These are phyloP conservation scores for Brotogeris chrysoptera DNA, from an alignment of 2,797 vertebrate species.

Conservation along the genomic window DNA sequence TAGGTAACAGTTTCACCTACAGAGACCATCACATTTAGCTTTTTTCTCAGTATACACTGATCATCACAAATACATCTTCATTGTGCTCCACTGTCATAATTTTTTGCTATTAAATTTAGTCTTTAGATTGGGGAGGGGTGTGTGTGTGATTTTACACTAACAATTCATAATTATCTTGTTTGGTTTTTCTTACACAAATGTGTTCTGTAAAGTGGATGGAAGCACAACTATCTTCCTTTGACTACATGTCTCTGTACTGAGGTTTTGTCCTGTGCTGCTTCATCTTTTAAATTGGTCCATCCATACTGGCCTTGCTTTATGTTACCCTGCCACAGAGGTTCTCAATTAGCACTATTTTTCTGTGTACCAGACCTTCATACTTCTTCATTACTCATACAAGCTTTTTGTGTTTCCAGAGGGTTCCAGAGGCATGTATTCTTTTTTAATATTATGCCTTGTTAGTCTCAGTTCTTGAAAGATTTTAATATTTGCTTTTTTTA, in stretches of 20 bases:
- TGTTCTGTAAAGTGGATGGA: not conserved
- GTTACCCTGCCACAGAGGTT: not conserved
- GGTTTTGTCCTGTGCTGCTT: not conserved
- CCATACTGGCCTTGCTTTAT: not conserved
- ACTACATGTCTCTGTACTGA: not conserved
- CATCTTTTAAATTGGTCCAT: not conserved
- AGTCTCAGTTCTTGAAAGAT: not conserved
- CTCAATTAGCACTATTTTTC: not conserved
- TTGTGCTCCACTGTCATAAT: not conserved
- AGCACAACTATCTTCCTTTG: not conserved
- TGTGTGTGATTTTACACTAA: not conserved
- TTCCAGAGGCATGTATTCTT: not conserved
- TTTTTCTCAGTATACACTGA: not conserved
- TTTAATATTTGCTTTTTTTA: not conserved
- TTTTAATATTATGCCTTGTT: not conserved
- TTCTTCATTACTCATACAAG: not conserved
- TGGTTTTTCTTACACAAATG: not conserved
- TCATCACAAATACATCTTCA: not conserved
- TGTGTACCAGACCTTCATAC: not conserved
- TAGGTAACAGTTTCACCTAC: constrained; percentile 56
- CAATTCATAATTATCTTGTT: not conserved
- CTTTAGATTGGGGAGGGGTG: not conserved
- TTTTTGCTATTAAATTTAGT: not conserved
- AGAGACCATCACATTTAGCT: not conserved
- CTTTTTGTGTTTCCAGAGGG: not conserved